Evolutionary conservation across 2,797 vertebrate species (phyloP), one percentile per base, ranked within the genome.

Genomic region (Tapirus indicus): DNA sequence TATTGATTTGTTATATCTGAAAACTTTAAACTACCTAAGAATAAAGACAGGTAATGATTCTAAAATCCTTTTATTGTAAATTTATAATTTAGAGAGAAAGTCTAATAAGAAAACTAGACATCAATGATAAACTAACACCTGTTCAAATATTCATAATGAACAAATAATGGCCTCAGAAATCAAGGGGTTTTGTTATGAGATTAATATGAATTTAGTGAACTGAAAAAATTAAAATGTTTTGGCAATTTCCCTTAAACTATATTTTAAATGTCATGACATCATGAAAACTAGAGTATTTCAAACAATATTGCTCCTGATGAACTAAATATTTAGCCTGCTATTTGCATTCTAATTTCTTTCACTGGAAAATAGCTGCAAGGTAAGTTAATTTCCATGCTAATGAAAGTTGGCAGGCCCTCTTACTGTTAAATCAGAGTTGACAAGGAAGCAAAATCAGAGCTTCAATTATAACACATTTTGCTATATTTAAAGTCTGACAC

Each of bases 321-420:
- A 85, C 68, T 91, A 87, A 96, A 85, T 95, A 66, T 80, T 96
- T 88, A 79, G 58, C 6, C 56, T 88, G 12, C 60, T 74, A 74
- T 91, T 97, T 95, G 68, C 52, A 91, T 96, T 87, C 49, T 95
- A 74, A 96, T 72, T 94, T 10, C 32, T 96, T 62, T 78, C 38
- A 14, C 80, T 88, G 83, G 78, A 83, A 97, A 96, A 86, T 54
- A 82, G 91, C 88, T 95, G 29, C 38, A n/a, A 91, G 93, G 78
- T 88, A 93, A 87, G 56, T 87, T 91, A 79, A 97, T 97, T 96
- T 96, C 35, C 38, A 75, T 83, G 56, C 62, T 91, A 94, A 92
- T 35, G 8, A 11, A 77, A 88, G 35, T 72, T 96, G 62, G 62
- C 69, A 97, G 25, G 38, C 1, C 2, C 25, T 11, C 32, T 92